These are phyloP conservation scores for Aspidiotus destructor DNA, from an alignment of 2,888 invertebrate species.

Conservation along the genomic window DNA sequence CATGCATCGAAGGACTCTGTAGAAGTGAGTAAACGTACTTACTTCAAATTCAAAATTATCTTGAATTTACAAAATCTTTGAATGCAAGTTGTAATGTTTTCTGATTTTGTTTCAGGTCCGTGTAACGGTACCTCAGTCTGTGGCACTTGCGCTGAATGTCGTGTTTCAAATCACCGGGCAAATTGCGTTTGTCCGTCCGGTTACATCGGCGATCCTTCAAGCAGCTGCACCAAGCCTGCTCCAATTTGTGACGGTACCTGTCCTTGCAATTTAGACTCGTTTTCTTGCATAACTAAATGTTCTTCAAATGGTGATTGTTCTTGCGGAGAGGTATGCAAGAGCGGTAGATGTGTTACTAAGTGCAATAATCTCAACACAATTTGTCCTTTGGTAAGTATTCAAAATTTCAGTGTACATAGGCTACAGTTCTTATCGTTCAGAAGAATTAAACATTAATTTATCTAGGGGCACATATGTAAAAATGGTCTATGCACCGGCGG, in stretches of 20 bases:
- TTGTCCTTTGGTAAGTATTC: slow-evolving; percentile 48
- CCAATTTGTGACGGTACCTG: slow-evolving; percentile 65
- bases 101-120: slow-evolving; percentile 53
- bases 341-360: slow-evolving; percentile 61
- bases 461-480: slow-evolving; percentile 63
- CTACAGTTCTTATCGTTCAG: not conserved
- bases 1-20: slow-evolving; percentile 74
- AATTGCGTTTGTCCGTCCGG: slow-evolving; percentile 76
- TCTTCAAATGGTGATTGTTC: slow-evolving; percentile 57
- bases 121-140: slow-evolving; percentile 64
- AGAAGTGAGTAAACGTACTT: slow-evolving; percentile 53
- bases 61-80: not conserved
- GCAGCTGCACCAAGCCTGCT: slow-evolving; percentile 63
- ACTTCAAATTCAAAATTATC: not conserved
- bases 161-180: slow-evolving; percentile 70
- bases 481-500: slow-evolving; percentile 66
- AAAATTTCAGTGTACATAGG: not conserved
- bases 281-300: slow-evolving; percentile 67
- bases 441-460: not conserved
- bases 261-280: slow-evolving; percentile 63
- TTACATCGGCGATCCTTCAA: slow-evolving; percentile 70
- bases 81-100: not conserved
- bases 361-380: slow-evolving; percentile 54
- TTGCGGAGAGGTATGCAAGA: slow-evolving; percentile 69
- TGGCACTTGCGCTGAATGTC: slow-evolving; percentile 73